phyloP scores from a whole-genome alignment of 2,888 invertebrate genomes.

The Pedicia rivosa region DNA sequence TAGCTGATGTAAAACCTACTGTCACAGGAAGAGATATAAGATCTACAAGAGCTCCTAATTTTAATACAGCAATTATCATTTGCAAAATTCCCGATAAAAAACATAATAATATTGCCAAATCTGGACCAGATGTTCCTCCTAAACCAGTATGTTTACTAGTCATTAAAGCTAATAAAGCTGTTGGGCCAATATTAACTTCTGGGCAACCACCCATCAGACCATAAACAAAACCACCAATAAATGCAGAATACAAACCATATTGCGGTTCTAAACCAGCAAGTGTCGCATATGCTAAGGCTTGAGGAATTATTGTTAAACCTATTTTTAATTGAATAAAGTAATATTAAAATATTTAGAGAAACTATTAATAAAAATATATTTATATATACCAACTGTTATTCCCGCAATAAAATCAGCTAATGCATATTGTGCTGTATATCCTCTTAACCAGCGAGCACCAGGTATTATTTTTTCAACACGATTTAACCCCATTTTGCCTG shows the following conservation, averaged over 20 bases:
- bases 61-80: conserved; percentile 53
- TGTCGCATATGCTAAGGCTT: conserved; percentile 82
- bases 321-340: no score
- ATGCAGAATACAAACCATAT: conserved; percentile 91
- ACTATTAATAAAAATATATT: no score
- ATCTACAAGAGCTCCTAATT: conserved; percentile 66
- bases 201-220: conserved; percentile 77
- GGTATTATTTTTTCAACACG: conserved; percentile 18
- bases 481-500: conserved; percentile 1
- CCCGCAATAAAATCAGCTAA: conserved; percentile 81
- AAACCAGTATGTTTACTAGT: conserved; percentile 45
- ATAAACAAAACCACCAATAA: conserved; percentile 87
- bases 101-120: conserved; percentile 70
- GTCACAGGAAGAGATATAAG: conserved; percentile 83
- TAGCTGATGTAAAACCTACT: conserved; percentile 80
- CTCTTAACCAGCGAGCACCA: conserved; percentile 51
- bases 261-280: conserved; percentile 75
- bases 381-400: conserved; percentile 79
- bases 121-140: conserved; percentile 35
- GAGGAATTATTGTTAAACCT: conserved; percentile 83
- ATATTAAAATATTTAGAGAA: no score
- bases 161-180: conserved; percentile 87
- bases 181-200: conserved; percentile 79
- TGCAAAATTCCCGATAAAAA: conserved; percentile 71
- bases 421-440: conserved; percentile 58